Evolutionary conservation across 2,797 vertebrate species (phyloP).

Genomic region (Sus cebifrons): DNA sequence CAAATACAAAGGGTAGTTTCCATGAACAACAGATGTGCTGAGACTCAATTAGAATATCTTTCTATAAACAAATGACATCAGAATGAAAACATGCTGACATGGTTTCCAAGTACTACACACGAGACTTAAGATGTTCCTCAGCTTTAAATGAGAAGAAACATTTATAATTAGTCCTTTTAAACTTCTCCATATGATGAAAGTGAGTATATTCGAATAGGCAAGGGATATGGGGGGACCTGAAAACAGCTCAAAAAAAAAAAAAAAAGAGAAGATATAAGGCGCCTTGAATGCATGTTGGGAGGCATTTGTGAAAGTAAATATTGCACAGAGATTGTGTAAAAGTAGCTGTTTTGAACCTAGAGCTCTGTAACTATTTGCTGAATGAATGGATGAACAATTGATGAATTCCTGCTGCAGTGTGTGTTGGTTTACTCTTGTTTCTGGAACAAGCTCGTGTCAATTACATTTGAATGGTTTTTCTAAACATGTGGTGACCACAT

Average conservation of each 20-base stretch:
- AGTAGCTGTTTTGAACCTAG: not conserved
- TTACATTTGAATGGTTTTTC: not conserved
- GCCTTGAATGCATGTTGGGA: not conserved
- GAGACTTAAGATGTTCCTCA: not conserved
- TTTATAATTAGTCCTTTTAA: not conserved
- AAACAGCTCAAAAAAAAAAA: not conserved
- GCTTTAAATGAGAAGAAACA: not conserved
- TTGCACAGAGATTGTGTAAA: not conserved
- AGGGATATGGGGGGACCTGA: not conserved
- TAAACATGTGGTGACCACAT: not conserved
- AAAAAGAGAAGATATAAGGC: not conserved
- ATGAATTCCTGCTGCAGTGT: not conserved
- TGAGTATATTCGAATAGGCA: not conserved
- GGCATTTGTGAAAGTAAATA: not conserved
- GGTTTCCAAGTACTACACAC: not conserved
- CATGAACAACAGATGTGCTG: not conserved
- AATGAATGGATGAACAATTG: not conserved
- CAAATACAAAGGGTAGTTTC: not conserved
- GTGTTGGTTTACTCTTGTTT: not conserved
- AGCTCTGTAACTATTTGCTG: not conserved
- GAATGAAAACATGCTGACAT: slow-evolving; percentile 1
- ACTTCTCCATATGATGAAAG: not conserved
- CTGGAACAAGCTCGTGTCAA: not conserved
- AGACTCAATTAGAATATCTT: not conserved
- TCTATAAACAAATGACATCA: not conserved